Base-by-base conservation (phyloP, 2,113 vertebrate species). In the Dipodomys stephensi region DNA sequence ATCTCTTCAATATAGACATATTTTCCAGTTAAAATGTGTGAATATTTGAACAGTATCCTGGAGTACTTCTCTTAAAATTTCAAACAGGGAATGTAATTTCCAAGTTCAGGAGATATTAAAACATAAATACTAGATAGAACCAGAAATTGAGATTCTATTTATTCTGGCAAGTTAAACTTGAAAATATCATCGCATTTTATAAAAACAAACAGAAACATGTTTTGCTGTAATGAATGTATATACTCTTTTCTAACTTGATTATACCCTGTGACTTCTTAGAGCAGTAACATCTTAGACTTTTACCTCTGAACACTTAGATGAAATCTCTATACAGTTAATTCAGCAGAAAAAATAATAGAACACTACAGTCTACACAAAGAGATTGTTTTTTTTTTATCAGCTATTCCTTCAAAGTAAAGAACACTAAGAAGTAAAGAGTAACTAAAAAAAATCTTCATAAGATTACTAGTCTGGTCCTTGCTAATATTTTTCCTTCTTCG, bases 51-150 rank as follows among this genome's bases (percentile, higher is more conserved):
- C 0, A 44, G 23, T 80, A 20, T 8, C 68, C 44, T 49, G 9
- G 60, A 91, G 30, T 80, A n/a, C n/a, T 69, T 71, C 72, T 64
- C 91, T 91, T 53, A 91, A 88, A 92, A 8, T 93, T 94, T 82
- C 72, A 91, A 73, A 74, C 23, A 65, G 27, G 67, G 4, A 83
- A 90, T 39, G 16, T 69, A 35, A 68, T 88, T 80, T 94, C 46
- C 83, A n/a, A 69, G 44, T 30, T 68, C 49, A 91, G 27, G 12
- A 77, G 18, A 65, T 68, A 86, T 22, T 83, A 83, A 76, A 22
- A 81, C 73, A 87, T 71, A 83, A 93, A 81, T 83, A 23, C 1
- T 76, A 18, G 76, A 39, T 67, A 6, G 39, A 46, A 60, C 19
- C 1, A 94, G 72, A 71, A 76, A 91, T 9, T 57, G 18, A 32